Evolutionary conservation across 2,888 invertebrate species (phyloP), one percentile per base, ranked within the genome.

Genomic region (Carabus problematicus): DNA sequence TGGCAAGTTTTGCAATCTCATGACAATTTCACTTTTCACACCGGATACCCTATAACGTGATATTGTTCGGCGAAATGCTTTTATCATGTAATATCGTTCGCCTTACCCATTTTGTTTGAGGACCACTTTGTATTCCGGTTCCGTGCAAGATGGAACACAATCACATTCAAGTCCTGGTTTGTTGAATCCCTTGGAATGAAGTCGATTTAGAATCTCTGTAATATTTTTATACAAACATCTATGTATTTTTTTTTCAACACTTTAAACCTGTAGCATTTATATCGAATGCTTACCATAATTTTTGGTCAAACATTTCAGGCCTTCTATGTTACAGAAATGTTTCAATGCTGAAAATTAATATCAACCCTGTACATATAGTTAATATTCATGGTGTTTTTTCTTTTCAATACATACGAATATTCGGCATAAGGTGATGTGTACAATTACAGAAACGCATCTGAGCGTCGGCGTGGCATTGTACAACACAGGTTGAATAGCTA

Each of bases 341-440:
- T 80, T 74, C 49, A 79, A 77, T 71, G 79, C 86, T 87, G 77
- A 64, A 82, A 82, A 74, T 29, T 12, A 43, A 66, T 19, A 41
- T 8, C 18, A 41, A 40, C n/a, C n/a, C n/a, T n/a, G n/a, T n/a
- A 47, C 29, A 40, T 42, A 42, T 3, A 3, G 41, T 64, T 0
- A 11, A 59, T 41, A 39, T 52, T 49, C 40, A 59, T n/a, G 43
- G 29, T 12, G 39, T 11, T 59, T 8, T 11, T 40, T 11, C 9
- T 12, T 39, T 41, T 0, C 1, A 3, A 43, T 77, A 76, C 79
- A 78, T 79, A 87, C 88, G 84, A 64, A 86, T 80, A 71, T 79
- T 80, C 1, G 88, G 86, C 83, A 88, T 85, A 61, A 86, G 84
- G 76, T 88, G 88, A 76, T 88, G 87, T 0, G 88, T 86, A 75